Conservation (phyloP, 2,888 invertebrate species). For the Orthonychiurus folsomi region DNA sequence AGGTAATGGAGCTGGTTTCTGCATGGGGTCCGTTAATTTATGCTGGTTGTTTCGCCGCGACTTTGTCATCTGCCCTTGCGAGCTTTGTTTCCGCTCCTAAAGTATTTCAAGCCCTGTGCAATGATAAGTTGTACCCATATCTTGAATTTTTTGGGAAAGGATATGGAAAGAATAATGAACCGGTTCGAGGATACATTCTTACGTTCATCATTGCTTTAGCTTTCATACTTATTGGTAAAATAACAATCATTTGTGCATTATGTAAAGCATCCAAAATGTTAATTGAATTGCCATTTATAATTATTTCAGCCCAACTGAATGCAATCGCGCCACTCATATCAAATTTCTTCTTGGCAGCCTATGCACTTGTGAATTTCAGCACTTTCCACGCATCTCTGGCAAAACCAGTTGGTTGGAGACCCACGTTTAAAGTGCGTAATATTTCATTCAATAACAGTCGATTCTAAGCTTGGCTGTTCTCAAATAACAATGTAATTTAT, state of each 20-base stretch:
- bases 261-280: too few species aligned
- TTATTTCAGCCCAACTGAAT: constrained; percentile 56
- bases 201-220: constrained; percentile 74
- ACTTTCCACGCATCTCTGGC: constrained; percentile 88
- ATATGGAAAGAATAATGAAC: constrained; percentile 73
- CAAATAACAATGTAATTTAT: too few species aligned
- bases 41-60: constrained; percentile 91
- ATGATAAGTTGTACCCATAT: constrained; percentile 89
- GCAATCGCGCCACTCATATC: constrained; percentile 48
- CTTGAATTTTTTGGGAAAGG: constrained; percentile 86
- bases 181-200: constrained; percentile 74
- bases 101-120: constrained; percentile 74
- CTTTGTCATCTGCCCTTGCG: constrained; percentile 89
- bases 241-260: too few species aligned
- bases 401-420: constrained; percentile 72
- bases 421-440: constrained; percentile 68
- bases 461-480: too few species aligned
- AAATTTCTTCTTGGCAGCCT: constrained; percentile 59
- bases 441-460: too few species aligned
- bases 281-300: constrained; percentile 68
- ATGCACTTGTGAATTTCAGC: constrained; percentile 85
- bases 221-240: constrained; percentile 80
- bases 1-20: constrained; percentile 54
- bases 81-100: constrained; percentile 93
- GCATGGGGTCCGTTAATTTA: constrained; percentile 85